A percentile compares a stretch with the other conserved stretches of the same genome.
Evolutionary conservation across 2,888 invertebrate genomes (phyloP).

Genomic region (Deroplatys truncata): DNA sequence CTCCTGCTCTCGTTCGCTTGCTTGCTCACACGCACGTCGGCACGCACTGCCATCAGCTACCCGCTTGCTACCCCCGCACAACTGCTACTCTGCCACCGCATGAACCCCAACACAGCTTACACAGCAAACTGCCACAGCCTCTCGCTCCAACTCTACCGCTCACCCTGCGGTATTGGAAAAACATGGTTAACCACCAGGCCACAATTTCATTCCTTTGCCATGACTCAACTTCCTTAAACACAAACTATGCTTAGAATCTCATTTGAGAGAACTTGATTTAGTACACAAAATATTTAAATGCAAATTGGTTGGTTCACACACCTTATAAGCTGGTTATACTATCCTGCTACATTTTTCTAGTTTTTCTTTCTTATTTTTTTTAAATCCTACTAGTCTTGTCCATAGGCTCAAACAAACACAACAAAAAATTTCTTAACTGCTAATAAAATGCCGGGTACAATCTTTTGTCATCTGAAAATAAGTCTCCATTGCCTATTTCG

Average conservation of each 20-base stretch:
- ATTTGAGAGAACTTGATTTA: background rate
- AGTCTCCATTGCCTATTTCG: too few relatives aligned
- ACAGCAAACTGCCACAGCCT: slow-evolving; percentile 23
- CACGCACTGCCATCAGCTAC: slow-evolving; percentile 10
- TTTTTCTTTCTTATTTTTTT: too few relatives aligned
- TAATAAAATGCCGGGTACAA: too few relatives aligned
- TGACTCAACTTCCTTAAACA: background rate
- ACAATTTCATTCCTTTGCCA: background rate
- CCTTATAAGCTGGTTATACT: too few relatives aligned
- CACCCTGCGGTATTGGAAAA: slow-evolving; percentile 33
- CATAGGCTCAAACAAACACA: too few relatives aligned
- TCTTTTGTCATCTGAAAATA: too few relatives aligned
- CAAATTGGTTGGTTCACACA: background rate
- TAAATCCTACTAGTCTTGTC: too few relatives aligned
- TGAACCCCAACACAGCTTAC: slow-evolving; percentile 29
- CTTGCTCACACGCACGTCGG: background rate
- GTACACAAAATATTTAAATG: background rate
- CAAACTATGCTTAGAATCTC: background rate
- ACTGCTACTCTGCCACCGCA: slow-evolving; percentile 21
- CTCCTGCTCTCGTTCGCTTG: background rate
- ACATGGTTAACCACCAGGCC: slow-evolving; percentile 28
- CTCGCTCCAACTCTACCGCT: slow-evolving; percentile 28
- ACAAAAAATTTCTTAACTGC: too few relatives aligned
- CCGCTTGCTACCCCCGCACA: slow-evolving; percentile 5
- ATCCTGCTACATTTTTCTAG: too few relatives aligned